phyloP scores from a whole-genome alignment of 2,113 vertebrate species.

The Sclerurus mexicanus region DNA sequence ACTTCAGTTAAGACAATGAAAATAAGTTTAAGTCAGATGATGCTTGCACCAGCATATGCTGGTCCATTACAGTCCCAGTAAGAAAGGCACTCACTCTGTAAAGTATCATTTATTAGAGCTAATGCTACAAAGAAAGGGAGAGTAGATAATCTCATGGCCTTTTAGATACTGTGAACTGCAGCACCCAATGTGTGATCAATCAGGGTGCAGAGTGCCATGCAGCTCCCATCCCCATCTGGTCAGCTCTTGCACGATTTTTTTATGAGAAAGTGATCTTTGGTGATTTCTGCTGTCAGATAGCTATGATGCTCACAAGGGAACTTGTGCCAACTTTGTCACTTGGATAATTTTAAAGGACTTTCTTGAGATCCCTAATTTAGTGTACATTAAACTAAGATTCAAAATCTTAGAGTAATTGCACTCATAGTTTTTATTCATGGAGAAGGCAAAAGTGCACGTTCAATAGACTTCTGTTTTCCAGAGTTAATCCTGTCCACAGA shows the following conservation, averaged over 20 bases:
- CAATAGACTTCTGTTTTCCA: neutral
- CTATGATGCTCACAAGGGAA: rapidly evolving
- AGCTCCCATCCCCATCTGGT: neutral
- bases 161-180: neutral
- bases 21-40: neutral
- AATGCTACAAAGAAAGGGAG: neutral
- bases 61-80: neutral
- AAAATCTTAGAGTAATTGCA: neutral
- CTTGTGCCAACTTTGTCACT: neutral
- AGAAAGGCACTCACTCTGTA: neutral
- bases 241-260: neutral
- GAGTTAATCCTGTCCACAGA: neutral
- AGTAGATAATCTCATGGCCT: neutral
- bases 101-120: neutral
- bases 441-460: neutral
- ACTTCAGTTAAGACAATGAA: neutral
- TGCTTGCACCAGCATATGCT: neutral
- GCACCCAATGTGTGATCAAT: neutral
- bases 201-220: rapidly evolving
- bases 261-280: neutral
- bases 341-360: neutral
- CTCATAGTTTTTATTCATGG: neutral
- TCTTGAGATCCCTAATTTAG: neutral
- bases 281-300: neutral
- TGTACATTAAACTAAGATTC: neutral